These are phyloP conservation scores for Pantherophis guttatus DNA, from an alignment of 2,113 vertebrate species.

Conservation along the genomic window DNA sequence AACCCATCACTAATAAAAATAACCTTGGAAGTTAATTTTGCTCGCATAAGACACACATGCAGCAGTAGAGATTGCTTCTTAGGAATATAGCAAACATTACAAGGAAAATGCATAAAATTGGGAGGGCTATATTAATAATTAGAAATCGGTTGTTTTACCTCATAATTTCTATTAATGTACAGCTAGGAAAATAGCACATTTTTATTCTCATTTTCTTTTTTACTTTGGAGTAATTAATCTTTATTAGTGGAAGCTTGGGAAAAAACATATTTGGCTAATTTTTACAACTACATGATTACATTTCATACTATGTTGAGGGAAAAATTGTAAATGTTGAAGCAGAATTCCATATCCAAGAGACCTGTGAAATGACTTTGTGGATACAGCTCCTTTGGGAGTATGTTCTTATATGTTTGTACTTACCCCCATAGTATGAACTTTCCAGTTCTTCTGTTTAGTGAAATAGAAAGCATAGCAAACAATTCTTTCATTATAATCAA, in stretches of 20 bases:
- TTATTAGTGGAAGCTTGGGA: not conserved
- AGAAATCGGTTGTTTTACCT: not conserved
- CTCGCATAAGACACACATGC: not conserved
- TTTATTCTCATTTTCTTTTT: not conserved
- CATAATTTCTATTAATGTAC: not conserved
- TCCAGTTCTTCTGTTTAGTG: not conserved
- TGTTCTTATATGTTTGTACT: not conserved
- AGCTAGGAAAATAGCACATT: not conserved
- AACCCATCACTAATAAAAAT: not conserved
- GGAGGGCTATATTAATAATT: not conserved
- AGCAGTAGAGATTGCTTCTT: not conserved
- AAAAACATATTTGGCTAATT: not conserved
- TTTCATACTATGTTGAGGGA: not conserved
- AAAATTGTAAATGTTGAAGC: not conserved
- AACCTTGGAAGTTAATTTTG: not conserved
- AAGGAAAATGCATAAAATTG: not conserved
- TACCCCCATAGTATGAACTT: not conserved
- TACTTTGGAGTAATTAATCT: not conserved
- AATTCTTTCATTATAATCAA: not conserved
- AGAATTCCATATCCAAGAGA: not conserved
- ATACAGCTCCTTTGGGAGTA: not conserved
- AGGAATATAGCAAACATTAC: not conserved
- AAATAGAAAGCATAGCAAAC: slow-evolving; percentile 22
- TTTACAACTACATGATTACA: not conserved
- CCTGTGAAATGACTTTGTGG: not conserved